Percentiles rank a stretch among this genome's conserved stretches.
phyloP scores from a whole-genome alignment of 2,888 invertebrate species.

The Euzophera pinguis region DNA sequence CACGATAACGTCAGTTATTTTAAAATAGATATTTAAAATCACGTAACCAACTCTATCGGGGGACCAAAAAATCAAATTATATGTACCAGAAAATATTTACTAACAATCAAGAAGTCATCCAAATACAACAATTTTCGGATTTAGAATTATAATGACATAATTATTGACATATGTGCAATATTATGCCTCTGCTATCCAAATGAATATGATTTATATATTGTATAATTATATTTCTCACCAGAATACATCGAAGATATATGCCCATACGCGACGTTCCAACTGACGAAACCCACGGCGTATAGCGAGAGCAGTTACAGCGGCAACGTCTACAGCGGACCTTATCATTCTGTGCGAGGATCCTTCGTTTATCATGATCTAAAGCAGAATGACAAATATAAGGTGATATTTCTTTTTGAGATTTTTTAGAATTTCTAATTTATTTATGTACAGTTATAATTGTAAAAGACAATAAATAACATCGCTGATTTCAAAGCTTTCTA shows the following conservation, averaged over 20 bases:
- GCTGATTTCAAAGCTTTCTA: too few species aligned
- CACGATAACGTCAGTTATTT: too few species aligned
- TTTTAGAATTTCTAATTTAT: not conserved
- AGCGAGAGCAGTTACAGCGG: constrained; percentile 95
- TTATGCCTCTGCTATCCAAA: too few species aligned
- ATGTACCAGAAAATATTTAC: too few species aligned
- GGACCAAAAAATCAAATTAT: too few species aligned
- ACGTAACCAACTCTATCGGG: too few species aligned
- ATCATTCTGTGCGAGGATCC: constrained; percentile 91
- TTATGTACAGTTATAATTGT: not conserved
- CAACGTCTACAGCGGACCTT: constrained; percentile 92
- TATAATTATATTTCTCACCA: constrained; percentile 35
- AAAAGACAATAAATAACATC: not conserved
- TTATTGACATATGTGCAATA: too few species aligned
- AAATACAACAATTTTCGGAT: too few species aligned
- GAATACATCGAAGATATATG: constrained; percentile 96
- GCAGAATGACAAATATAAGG: constrained; percentile 88
- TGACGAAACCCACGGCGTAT: constrained; percentile 90
- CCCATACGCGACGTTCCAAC: constrained; percentile 94
- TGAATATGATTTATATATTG: not conserved
- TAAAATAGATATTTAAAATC: too few species aligned
- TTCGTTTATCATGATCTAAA: constrained; percentile 95
- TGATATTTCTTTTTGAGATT: constrained; percentile 47
- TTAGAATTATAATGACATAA: too few species aligned
- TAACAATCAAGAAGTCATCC: too few species aligned